Percentiles rank a stretch among this genome's conserved stretches.
Conservation (phyloP, 2,888 invertebrate species). For the Empis livida region DNA sequence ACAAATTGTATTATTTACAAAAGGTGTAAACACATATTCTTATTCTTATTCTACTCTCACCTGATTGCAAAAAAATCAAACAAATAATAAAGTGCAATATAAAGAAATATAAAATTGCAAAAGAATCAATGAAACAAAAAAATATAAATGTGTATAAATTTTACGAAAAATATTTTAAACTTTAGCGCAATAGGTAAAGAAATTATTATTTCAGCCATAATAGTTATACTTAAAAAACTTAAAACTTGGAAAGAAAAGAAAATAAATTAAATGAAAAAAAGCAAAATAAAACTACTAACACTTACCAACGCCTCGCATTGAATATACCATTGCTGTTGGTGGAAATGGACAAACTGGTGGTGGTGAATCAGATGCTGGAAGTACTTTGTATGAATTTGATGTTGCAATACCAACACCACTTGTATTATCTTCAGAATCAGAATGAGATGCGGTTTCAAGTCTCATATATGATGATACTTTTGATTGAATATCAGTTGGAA, state of each 20-base stretch:
- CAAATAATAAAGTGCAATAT: no score
- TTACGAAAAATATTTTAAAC: no score
- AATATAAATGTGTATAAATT: no score
- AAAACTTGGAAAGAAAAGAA: constrained; percentile 13
- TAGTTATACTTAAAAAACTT: constrained; percentile 1
- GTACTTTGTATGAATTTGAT: constrained; percentile 35
- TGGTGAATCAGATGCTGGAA: constrained; percentile 36
- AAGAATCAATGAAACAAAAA: no score
- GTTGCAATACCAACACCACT: constrained; percentile 33
- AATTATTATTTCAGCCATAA: no score
- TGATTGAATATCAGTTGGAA: constrained; percentile 82
- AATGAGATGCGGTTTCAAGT: constrained; percentile 35
- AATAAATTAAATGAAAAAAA: constrained; percentile 15
- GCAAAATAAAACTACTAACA: constrained; percentile 33
- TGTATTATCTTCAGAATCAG: constrained; percentile 35
- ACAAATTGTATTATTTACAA: no score
- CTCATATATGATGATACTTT: constrained; percentile 63
- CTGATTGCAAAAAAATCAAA: no score
- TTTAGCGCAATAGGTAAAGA: no score
- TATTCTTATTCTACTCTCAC: no score
- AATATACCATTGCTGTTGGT: constrained; percentile 72
- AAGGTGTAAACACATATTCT: no score
- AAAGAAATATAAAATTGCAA: no score
- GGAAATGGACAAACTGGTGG: constrained; percentile 49
- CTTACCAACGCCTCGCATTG: constrained; percentile 39